Base-by-base conservation (phyloP, 2,113 vertebrate species). In the Sinocyclocheilus maitianheensis region DNA sequence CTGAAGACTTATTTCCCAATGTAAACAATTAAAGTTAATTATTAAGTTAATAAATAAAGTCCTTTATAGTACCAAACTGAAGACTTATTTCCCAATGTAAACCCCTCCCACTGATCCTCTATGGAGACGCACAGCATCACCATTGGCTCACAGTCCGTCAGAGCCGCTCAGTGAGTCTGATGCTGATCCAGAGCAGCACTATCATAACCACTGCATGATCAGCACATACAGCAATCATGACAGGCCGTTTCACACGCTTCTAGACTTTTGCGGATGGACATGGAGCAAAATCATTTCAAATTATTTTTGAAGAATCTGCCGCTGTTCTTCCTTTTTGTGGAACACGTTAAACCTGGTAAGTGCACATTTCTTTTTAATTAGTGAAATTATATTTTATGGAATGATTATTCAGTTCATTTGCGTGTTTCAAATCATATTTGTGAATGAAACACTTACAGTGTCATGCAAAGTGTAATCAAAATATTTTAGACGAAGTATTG, bases 281-380 rank as follows among this genome's bases (percentile, higher is more conserved):
- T 91, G 90, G 87, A 26, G 55, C 77, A n/a, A 24, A 51, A 81
- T 83, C 10, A 82, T 46, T 40, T 69, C 11, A 24, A 67, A 43
- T 16, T 89, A n/a, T 58, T 87, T 53, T 40, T 58, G 14, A 80
- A 84, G 86, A 78, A 51, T 40, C 48, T 84, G 5, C 71, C 86
- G 77, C 65, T 86, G 72, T 76, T 60, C 74, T 89, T 77, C 40
- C 80, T 51, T 86, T 16, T 83, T 14, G 51, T 72, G 71, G 72
- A 51, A 14, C 51, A 78, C 84, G 77, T 83, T 77, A 84, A 79
- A 76, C 77, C 60, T 16, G 83, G 72, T 85, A 24, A 26, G 34
- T 75, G 55, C 34, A 60, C 55, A 8, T 1, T 16, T 62, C 12
- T 13, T 37, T 69, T 40, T 72, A 30, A 67, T 30, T 34, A 67